Evolutionary conservation across 2,113 vertebrate species (phyloP), one percentile per base, ranked within the genome.

Genomic region (Carassius carassius): DNA sequence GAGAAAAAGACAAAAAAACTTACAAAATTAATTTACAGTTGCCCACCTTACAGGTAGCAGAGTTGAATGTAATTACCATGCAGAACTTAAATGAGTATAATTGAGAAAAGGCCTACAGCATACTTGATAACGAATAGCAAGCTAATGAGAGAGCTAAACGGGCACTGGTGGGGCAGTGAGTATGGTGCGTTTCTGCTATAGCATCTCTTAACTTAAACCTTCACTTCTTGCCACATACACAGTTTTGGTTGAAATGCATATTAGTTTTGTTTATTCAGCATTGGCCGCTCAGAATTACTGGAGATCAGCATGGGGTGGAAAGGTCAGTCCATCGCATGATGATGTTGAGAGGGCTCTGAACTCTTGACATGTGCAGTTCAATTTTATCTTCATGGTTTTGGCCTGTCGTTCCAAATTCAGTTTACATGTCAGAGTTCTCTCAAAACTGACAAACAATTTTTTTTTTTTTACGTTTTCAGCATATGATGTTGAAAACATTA

Each of bases 1-100:
- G 60, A 87, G 77, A 91, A 90, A 89, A 89, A 89, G 90, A 91
- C 92, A 89, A 92, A 91, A 29, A 94, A 94, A 32, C 91, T 92
- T 93, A 90, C 87, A 54, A 93, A 94, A 94, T 94, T 94, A 94
- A 95, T 94, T 94, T 94, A 93, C 94, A 92, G 91, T 92, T 89
- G 90, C 93, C 92, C 92, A 94, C 94, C 94, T 94, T 92, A 94
- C 93, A 95, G 94, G 93, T 95, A 94, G 92, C 92, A 92, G 91
- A 92, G 91, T 92, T 91, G 94, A 92, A 94, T 94, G 93, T 94
- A 94, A 95, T 95, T 94, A 94, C 92, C 90, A 90, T 89, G 90
- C 92, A 91, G 87, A 81, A 90, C 92, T 91, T 93, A 94, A 94
- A 94, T 93, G 92, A 90, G 85, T 91, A 92, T 94, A 94, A 94